Evolutionary conservation across 2,113 vertebrate species (phyloP).

Genomic region (Benitochromis conjunctus): DNA sequence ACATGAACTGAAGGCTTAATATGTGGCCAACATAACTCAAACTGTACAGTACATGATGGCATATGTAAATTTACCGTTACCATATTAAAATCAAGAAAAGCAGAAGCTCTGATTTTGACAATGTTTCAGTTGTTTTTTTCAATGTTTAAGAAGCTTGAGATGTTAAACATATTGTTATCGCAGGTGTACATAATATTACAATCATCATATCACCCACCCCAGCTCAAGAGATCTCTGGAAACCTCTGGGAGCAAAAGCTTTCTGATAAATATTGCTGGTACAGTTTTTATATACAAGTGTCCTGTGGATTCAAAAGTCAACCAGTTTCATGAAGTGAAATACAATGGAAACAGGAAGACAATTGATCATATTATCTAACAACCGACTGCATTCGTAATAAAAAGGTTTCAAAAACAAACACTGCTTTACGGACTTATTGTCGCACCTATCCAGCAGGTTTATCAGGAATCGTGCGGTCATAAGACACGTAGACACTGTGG

Average conservation of each 20-base stretch:
- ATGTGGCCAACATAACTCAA: neutral
- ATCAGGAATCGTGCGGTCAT: neutral
- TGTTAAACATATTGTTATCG: neutral
- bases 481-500: neutral
- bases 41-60: neutral
- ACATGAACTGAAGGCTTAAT: neutral
- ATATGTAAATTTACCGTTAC: neutral
- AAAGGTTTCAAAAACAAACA: neutral
- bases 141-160: neutral
- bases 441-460: neutral
- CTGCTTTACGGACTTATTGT: neutral
- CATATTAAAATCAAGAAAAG: neutral
- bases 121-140: too few species aligned
- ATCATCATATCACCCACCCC: neutral
- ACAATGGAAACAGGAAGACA: neutral
- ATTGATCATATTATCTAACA: neutral
- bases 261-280: neutral
- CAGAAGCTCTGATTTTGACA: too few species aligned
- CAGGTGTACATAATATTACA: neutral
- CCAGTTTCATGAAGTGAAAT: neutral
- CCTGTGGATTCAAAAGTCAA: neutral
- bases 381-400: neutral
- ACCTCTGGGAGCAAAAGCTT: neutral
- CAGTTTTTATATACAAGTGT: neutral
- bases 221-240: neutral